phyloP scores from a whole-genome alignment of 2,888 invertebrate genomes.

The Trypoxylon attenuatum region DNA sequence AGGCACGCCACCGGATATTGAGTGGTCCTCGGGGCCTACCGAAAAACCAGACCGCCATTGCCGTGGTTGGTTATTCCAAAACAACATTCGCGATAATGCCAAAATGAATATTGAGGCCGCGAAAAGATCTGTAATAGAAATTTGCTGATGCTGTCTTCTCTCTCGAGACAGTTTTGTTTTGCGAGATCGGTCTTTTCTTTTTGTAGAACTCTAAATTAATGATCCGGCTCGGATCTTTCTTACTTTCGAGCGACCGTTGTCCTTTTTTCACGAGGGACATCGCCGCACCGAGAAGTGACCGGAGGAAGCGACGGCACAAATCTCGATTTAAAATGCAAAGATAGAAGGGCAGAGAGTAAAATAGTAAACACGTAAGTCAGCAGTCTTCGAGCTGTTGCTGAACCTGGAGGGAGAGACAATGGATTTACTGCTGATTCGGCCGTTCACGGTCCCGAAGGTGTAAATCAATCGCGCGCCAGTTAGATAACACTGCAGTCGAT shows the following conservation, averaged over 20 bases:
- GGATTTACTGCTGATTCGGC: conserved; percentile 14
- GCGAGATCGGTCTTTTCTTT: not conserved
- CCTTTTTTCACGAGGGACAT: not conserved
- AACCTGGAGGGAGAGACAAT: not conserved
- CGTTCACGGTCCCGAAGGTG: conserved; percentile 12
- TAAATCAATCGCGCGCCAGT: conserved; percentile 22
- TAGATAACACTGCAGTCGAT: conserved; percentile 24
- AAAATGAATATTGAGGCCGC: not conserved
- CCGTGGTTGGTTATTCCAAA: not conserved
- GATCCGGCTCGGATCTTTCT: not conserved
- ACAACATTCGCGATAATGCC: not conserved
- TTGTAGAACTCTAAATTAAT: not conserved
- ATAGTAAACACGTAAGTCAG: conserved; percentile 15
- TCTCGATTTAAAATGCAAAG: not conserved
- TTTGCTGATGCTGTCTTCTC: not conserved
- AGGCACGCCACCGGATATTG: too few relatives aligned
- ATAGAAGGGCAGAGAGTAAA: conserved; percentile 1
- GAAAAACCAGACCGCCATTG: too few relatives aligned
- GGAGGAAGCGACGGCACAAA: not conserved
- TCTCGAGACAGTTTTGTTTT: not conserved
- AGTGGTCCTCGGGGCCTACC: too few relatives aligned
- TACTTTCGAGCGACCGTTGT: not conserved
- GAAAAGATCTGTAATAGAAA: not conserved
- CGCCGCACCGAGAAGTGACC: not conserved
- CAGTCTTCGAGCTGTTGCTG: too few relatives aligned